Evolutionary conservation across 2,113 vertebrate species (phyloP).

Genomic region (Amblyopsis rosae): DNA sequence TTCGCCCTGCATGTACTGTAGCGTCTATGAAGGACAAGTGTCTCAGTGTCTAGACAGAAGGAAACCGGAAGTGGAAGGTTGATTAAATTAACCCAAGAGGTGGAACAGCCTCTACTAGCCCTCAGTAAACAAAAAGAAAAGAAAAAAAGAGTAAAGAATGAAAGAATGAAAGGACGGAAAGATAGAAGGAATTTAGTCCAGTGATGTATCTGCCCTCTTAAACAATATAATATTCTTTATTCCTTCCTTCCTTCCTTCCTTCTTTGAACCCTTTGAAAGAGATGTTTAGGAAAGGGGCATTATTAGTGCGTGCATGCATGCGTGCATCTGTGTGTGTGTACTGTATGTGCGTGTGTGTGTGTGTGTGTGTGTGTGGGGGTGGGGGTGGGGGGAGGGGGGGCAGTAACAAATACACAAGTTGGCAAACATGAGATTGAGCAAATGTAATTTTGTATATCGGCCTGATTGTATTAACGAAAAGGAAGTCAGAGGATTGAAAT

Average conservation of each 20-base stretch:
- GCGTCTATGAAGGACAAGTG: constrained; percentile 19
- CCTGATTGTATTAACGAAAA: constrained; percentile 50
- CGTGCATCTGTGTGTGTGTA: too few relatives aligned
- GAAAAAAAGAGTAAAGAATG: constrained; percentile 12
- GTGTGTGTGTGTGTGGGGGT: not conserved
- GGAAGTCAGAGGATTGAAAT: constrained; percentile 35
- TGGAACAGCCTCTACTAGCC: constrained; percentile 21
- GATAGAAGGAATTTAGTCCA: not conserved
- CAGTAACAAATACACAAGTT: constrained; percentile 49
- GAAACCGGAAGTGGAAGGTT: constrained; percentile 27
- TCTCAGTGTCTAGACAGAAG: constrained; percentile 33
- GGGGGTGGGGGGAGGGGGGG: constrained; percentile 9
- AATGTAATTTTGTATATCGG: constrained; percentile 45
- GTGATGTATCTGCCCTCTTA: too few relatives aligned
- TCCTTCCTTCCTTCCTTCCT: too few relatives aligned
- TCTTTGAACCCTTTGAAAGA: too few relatives aligned
- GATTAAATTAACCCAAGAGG: constrained; percentile 31
- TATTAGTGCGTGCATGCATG: too few relatives aligned
- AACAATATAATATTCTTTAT: too few relatives aligned
- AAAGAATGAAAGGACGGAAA: not conserved
- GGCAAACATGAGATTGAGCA: constrained; percentile 46
- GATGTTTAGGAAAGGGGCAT: too few relatives aligned
- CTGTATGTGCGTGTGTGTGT: too few relatives aligned
- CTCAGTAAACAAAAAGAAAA: constrained; percentile 25
- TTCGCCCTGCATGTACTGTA: constrained; percentile 13